Evolutionary conservation across 1,140 invertebrate species (phyloP).

Genomic region (Medauroidea extradentata): DNA sequence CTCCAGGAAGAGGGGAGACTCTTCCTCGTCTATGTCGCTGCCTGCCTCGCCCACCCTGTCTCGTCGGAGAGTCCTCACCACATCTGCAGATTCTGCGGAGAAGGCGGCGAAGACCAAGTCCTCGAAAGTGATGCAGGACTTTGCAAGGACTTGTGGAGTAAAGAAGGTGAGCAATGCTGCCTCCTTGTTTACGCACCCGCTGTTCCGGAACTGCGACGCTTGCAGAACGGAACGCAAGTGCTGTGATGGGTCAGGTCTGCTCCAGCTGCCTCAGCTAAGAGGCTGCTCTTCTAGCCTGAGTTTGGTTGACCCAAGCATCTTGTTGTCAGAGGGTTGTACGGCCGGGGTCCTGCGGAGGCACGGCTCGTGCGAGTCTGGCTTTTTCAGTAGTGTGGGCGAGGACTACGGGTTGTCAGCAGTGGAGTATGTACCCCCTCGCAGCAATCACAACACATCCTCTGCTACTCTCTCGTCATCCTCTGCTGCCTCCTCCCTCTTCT

Average conservation of each 20-base stretch:
- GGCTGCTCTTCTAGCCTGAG: constrained; percentile 18
- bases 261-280: background rate
- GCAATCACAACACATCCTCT: constrained; percentile 29
- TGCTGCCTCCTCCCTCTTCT: constrained; percentile 54
- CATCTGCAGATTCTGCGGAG: too few species aligned
- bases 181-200: constrained; percentile 48
- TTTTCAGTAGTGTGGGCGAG: constrained; percentile 79
- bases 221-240: too few species aligned
- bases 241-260: background rate
- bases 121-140: background rate
- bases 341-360: constrained; percentile 51
- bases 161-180: constrained; percentile 20
- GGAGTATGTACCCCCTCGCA: constrained; percentile 25
- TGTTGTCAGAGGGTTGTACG: background rate
- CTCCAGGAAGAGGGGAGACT: background rate
- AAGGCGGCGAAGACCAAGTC: background rate
- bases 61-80: background rate
- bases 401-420: constrained; percentile 50
- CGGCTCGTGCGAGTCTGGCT: constrained; percentile 84
- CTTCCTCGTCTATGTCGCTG: constrained; percentile 10
- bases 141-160: background rate
- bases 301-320: background rate
- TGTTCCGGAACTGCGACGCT: constrained; percentile 38
- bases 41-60: constrained; percentile 23
- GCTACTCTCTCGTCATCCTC: constrained; percentile 52